Conservation (phyloP, 2,113 vertebrate species). For the Bubo blakistoni region DNA sequence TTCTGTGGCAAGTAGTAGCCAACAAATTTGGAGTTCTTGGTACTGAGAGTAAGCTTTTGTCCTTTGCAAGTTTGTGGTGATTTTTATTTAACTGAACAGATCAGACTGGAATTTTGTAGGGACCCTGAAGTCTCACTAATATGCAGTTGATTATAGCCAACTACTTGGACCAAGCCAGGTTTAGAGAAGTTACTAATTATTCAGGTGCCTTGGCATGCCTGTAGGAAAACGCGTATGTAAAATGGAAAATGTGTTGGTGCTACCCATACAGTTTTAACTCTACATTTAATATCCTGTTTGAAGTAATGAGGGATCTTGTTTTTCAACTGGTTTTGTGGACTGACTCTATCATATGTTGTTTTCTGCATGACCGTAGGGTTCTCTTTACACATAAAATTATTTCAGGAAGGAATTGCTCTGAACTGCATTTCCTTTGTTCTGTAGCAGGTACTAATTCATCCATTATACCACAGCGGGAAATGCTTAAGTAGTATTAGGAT, state of each 20-base stretch:
- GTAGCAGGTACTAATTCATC: constrained; percentile 1
- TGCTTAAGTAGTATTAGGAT: constrained; percentile 19
- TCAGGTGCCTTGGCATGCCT: background rate
- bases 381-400: background rate
- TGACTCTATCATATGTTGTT: background rate
- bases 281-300: background rate
- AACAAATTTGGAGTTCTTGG: background rate
- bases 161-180: background rate
- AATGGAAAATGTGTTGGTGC: background rate
- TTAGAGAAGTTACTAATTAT: background rate
- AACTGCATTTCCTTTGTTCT: background rate
- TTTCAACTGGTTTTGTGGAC: background rate
- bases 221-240: background rate
- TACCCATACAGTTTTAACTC: background rate
- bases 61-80: background rate
- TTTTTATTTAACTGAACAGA: background rate
- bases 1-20: background rate
- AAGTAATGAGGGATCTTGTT: background rate
- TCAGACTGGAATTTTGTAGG: background rate
- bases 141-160: background rate
- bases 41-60: background rate
- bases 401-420: constrained; percentile 12
- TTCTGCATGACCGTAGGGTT: background rate
- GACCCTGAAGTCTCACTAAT: background rate
- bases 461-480: background rate